phyloP scores from a whole-genome alignment of 2,888 invertebrate species.

The Melolontha melolontha region DNA sequence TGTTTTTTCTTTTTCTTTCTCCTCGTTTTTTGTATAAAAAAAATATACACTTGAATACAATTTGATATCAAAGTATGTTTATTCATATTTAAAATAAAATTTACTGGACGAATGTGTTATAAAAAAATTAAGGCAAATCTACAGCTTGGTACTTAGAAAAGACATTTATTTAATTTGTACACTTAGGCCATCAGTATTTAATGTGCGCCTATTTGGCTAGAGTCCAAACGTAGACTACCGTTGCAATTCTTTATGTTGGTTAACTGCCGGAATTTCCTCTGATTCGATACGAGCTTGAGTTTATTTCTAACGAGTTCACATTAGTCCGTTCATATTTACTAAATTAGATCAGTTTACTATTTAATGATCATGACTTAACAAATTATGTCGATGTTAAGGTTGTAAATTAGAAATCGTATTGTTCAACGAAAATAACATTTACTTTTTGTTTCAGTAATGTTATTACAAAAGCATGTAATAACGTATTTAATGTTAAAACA shows the following conservation, averaged over 20 bases:
- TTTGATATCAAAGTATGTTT: background rate
- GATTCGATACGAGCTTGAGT: slow-evolving; percentile 41
- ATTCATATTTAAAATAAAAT: too few relatives aligned
- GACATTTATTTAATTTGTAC: slow-evolving; percentile 13
- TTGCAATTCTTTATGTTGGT: slow-evolving; percentile 45
- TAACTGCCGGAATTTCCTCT: slow-evolving; percentile 54
- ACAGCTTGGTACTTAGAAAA: background rate
- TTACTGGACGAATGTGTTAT: background rate
- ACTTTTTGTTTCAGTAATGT: too few relatives aligned
- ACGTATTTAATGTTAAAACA: too few relatives aligned
- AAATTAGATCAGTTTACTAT: slow-evolving; percentile 11
- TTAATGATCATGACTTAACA: background rate
- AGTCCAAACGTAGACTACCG: slow-evolving; percentile 35
- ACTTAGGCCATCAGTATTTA: slow-evolving; percentile 6
- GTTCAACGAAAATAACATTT: too few relatives aligned
- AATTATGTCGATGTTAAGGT: too few relatives aligned
- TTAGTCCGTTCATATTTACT: slow-evolving; percentile 31
- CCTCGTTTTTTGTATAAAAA: background rate
- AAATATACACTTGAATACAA: background rate
- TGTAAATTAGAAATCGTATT: too few relatives aligned
- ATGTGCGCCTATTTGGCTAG: slow-evolving; percentile 31
- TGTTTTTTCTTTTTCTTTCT: background rate
- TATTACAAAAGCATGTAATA: too few relatives aligned
- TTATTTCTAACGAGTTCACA: slow-evolving; percentile 36
- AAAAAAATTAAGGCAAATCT: background rate